Evolutionary conservation across 2,797 vertebrate species (phyloP).

Genomic region (Gymnocypris eckloni): DNA sequence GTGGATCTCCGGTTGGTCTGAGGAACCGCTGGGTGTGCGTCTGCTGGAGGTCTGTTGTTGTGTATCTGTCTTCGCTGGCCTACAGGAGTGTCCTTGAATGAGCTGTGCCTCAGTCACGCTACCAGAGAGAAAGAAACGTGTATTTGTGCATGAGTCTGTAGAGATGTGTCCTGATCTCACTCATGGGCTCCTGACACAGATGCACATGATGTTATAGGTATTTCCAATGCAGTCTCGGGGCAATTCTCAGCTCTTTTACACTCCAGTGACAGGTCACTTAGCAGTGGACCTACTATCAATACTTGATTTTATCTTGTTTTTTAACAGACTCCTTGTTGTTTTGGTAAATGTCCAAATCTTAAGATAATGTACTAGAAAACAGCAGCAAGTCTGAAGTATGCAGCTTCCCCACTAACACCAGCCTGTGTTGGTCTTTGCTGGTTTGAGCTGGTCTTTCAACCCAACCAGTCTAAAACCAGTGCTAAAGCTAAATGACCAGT

Average conservation of each 20-base stretch:
- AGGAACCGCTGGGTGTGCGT: slow-evolving; percentile 80
- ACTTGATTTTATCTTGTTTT: no score
- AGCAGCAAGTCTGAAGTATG: no score
- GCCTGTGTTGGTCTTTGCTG: no score
- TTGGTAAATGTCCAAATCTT: no score
- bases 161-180: not conserved
- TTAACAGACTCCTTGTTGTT: no score
- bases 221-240: not conserved
- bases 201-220: not conserved
- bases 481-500: no score
- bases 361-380: no score
- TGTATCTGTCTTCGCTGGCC: slow-evolving; percentile 79
- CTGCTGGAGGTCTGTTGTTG: not conserved
- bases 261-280: not conserved
- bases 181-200: not conserved
- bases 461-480: no score
- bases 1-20: slow-evolving; percentile 75
- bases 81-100: slow-evolving; percentile 76
- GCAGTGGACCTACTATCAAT: no score
- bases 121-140: not conserved
- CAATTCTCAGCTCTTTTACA: not conserved
- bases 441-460: no score
- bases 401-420: no score
- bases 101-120: not conserved
- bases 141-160: not conserved